Base-by-base conservation (phyloP, 2,113 vertebrate genomes). In the Phyllostomus discolor region DNA sequence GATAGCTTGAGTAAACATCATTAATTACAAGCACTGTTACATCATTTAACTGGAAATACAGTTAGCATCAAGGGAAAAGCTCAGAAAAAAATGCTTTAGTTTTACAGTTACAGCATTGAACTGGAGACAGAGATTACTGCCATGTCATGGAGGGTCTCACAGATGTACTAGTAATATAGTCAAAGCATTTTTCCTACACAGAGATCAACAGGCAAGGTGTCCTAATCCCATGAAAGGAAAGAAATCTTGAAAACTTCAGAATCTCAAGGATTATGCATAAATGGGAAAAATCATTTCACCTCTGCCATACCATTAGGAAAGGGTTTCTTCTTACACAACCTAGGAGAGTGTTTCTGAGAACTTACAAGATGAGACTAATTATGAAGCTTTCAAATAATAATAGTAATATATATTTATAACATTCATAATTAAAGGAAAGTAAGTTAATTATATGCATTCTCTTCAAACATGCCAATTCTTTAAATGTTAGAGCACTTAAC, bases 11-110 rank as follows among this genome's bases (percentile, higher is more conserved):
- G 46, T 84, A 93, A 92, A 90, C 46, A 94, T 83, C 7, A 57
- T 95, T 94, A 95, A 93, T 88, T 78, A 81, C 11, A 83, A 43
- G 54, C 48, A 95, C 59, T 83, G 80, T 86, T 91, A 14, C 28
- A 93, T 91, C 38, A 72, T 57, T 41, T 69, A 81, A 62, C 59
- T 85, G 52, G 66, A 94, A 89, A 95, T 95, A 94, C 48, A 95
- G 87, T 62, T 59, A 89, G 43, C 67, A 41, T n/a, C 43, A 41
- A 88, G 72, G 41, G 86, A 95, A 70, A 91, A 26, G 1, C n/a
- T 90, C 57, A 70, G 62, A 35, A 75, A 95, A 95, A 95, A 96
- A 57, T 57, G 50, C 0, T 16, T 50, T 73, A 62, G 48, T 79
- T 88, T 69, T 87, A 57, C 52, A 96, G 26, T 70, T 57, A 78